phyloP scores from a whole-genome alignment of 2,113 vertebrate genomes.

The Ammodytes dubius region DNA sequence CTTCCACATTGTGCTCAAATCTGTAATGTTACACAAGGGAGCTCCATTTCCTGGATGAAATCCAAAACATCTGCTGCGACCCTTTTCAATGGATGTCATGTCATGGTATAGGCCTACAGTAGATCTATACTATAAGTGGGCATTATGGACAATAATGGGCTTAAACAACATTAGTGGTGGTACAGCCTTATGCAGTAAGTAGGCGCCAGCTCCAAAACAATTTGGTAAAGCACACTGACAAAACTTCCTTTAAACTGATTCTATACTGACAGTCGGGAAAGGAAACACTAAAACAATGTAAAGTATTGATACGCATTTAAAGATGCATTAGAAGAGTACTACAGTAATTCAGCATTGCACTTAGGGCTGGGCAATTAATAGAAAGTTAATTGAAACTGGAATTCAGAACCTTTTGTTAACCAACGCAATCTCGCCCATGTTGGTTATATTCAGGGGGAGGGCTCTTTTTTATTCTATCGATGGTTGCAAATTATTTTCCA shows the following conservation, averaged over 20 bases:
- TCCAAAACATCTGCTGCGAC: background rate
- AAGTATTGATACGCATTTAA: no score
- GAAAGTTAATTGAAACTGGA: no score
- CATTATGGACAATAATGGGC: background rate
- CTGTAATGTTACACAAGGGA: background rate
- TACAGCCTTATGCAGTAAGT: background rate
- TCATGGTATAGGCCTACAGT: background rate
- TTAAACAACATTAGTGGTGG: background rate
- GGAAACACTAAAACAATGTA: no score
- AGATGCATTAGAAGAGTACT: no score
- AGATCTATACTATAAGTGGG: background rate
- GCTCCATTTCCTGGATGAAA: background rate
- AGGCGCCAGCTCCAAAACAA: slow-evolving; percentile 29
- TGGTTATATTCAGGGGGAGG: no score
- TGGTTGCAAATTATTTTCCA: no score
- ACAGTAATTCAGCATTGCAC: no score
- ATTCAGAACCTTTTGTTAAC: no score
- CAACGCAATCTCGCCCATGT: no score
- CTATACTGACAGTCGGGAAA: no score
- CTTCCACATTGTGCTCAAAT: background rate
- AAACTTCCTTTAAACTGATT: background rate
- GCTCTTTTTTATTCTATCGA: no score
- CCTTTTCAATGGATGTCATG: background rate
- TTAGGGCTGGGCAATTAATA: no score
- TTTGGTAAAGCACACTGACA: background rate